phyloP scores from a whole-genome alignment of 2,113 vertebrate genomes.

The Grantiella picta region DNA sequence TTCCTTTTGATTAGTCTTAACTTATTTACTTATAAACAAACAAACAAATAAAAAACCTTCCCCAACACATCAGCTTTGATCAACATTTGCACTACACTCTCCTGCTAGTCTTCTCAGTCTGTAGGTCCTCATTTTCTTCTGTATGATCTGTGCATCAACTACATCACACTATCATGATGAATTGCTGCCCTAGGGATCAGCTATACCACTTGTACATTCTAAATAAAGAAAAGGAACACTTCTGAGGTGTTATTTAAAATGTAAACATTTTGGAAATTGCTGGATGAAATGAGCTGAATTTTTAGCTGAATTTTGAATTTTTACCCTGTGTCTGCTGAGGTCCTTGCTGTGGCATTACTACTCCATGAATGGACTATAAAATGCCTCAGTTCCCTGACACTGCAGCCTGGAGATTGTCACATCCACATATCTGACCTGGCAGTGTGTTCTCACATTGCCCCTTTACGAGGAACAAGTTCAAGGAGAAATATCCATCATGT shows the following conservation, averaged over 20 bases:
- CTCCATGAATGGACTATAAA: not conserved
- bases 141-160: not conserved
- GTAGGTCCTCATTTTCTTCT: not conserved
- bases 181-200: not conserved
- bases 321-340: not conserved
- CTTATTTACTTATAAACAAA: not conserved
- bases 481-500: fast-evolving
- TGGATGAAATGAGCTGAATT: not conserved
- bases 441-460: not conserved
- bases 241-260: not conserved
- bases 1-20: not conserved
- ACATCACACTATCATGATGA: not conserved
- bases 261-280: not conserved
- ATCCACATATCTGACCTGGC: fast-evolving
- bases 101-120: not conserved
- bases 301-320: not conserved
- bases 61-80: not conserved
- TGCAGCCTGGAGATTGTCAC: not conserved
- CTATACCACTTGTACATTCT: not conserved
- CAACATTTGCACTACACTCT: not conserved
- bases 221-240: not conserved
- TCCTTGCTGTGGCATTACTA: not conserved
- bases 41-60: not conserved
- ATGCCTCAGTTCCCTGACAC: not conserved
- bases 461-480: not conserved